These are phyloP conservation scores for Aelia acuminata DNA, from an alignment of 2,888 invertebrate species.

Conservation along the genomic window DNA sequence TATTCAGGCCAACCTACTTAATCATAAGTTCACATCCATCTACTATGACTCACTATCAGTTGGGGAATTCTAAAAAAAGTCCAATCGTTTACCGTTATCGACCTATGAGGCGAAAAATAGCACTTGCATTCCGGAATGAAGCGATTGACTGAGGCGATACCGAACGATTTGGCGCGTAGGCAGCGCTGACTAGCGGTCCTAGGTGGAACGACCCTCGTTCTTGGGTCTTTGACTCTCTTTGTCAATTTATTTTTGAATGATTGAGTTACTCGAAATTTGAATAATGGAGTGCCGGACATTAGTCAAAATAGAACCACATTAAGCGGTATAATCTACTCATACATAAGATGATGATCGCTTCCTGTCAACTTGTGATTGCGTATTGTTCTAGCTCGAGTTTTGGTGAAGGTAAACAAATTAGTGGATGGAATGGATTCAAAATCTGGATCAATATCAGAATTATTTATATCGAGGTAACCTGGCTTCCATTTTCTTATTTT, in stretches of 20 bases:
- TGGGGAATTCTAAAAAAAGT: not conserved
- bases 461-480: not conserved
- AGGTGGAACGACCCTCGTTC: not conserved
- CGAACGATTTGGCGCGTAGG: constrained; percentile 40
- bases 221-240: not conserved
- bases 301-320: not conserved
- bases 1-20: not conserved
- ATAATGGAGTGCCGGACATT: not conserved
- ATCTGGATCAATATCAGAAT: not conserved
- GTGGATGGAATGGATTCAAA: not conserved
- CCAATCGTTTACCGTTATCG: not conserved
- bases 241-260: constrained; percentile 10
- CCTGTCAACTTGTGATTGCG: not conserved
- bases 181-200: not conserved
- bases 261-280: not conserved
- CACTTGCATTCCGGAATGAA: not conserved
- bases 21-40: not conserved
- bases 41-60: not conserved
- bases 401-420: not conserved
- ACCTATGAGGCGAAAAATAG: constrained; percentile 20
- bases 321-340: not conserved
- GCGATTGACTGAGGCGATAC: constrained; percentile 38
- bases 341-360: not conserved
- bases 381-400: not conserved
- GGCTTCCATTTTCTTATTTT: no score